A percentile compares a stretch with the other conserved stretches of the same genome.
Conservation (phyloP, 2,797 vertebrate genomes). For the Pogonophryne albipinna region DNA sequence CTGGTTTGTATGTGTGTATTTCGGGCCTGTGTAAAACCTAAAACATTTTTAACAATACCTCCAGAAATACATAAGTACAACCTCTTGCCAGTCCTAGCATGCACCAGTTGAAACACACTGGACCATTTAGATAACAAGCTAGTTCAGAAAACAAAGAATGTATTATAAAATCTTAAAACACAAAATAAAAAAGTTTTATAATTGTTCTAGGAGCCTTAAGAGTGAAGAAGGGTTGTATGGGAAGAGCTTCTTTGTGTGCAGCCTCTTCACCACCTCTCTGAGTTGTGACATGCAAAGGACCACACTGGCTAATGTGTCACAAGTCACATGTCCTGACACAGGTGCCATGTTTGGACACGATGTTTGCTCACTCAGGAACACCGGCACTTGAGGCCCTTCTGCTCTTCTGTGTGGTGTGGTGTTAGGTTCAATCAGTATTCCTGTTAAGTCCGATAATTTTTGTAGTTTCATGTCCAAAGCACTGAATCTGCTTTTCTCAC, state of each 20-base stretch:
- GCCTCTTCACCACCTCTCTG: slow-evolving; percentile 82
- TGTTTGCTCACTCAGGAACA: background rate
- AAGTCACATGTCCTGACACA: background rate
- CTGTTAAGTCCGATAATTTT: background rate
- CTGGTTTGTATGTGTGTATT: too few relatives aligned
- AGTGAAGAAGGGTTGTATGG: slow-evolving; percentile 93
- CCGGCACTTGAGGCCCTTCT: background rate
- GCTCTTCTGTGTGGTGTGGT: background rate
- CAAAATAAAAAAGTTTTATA: slow-evolving; percentile 54
- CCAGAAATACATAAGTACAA: too few relatives aligned
- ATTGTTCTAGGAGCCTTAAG: slow-evolving; percentile 86
- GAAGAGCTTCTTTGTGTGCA: slow-evolving; percentile 90
- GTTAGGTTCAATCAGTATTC: background rate
- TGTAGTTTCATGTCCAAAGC: background rate
- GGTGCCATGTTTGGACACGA: background rate
- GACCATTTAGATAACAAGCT: background rate
- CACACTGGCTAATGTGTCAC: slow-evolving; percentile 61
- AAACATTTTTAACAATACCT: too few relatives aligned
- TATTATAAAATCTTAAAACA: too few relatives aligned
- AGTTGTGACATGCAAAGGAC: slow-evolving; percentile 87
- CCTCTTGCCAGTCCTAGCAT: too few relatives aligned
- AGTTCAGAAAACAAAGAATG: too few relatives aligned
- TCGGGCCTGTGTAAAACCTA: too few relatives aligned
- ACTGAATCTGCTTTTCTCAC: background rate
- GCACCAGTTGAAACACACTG: too few relatives aligned